These are phyloP conservation scores for Pyrocephalus nanus DNA, from an alignment of 2,797 vertebrate species.

Conservation along the genomic window DNA sequence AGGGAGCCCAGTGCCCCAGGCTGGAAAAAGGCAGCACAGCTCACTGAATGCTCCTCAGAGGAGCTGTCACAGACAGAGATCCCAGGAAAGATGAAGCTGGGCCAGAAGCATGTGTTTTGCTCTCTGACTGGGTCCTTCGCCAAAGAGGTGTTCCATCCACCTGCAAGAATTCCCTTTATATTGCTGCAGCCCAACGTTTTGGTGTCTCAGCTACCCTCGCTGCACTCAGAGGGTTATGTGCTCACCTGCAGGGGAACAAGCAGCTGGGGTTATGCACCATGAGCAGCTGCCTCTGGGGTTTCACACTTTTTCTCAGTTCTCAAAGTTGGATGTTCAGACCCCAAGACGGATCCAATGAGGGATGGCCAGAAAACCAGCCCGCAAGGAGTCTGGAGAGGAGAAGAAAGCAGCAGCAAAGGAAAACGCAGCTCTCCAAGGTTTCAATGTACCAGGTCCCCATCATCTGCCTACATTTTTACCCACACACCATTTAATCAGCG, in stretches of 20 bases:
- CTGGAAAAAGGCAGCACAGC: neutral
- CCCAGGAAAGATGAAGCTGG: neutral
- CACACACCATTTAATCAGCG: neutral
- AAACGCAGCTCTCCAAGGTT: neutral
- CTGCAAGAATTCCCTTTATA: neutral
- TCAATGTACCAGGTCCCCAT: neutral
- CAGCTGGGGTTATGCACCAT: neutral
- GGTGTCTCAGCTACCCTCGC: neutral
- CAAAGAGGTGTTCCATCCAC: neutral
- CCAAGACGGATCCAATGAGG: rapidly evolving
- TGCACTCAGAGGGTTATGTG: neutral
- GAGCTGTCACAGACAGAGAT: neutral
- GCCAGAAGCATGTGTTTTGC: neutral
- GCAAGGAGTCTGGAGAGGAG: neutral
- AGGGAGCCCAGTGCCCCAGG: neutral
- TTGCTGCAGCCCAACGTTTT: neutral
- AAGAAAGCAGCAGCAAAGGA: neutral
- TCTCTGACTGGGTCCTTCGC: neutral
- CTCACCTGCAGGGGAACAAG: neutral
- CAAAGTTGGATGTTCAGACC: neutral
- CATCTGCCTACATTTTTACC: conserved; percentile 20
- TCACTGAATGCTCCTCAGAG: neutral
- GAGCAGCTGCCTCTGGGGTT: neutral
- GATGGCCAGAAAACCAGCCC: neutral
- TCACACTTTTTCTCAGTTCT: neutral